A percentile compares a stretch with the other conserved stretches of the same genome.
Conservation (phyloP, 2,888 invertebrate species). For the Melieria picta region DNA sequence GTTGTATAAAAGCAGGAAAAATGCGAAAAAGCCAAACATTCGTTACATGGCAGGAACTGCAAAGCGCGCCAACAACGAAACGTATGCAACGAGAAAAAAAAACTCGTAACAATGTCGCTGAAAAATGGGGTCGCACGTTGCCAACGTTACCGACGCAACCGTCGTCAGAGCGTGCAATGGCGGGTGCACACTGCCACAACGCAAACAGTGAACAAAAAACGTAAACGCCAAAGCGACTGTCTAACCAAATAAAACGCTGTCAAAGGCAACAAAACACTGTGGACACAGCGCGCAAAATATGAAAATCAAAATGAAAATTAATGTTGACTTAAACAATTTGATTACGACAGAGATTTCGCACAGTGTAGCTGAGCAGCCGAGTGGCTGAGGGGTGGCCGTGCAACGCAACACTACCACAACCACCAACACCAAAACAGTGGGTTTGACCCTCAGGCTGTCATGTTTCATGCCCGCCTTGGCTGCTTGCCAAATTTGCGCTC, state of each 20-base stretch:
- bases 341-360: too few relatives aligned
- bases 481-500: constrained; percentile 14
- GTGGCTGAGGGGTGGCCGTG: too few relatives aligned
- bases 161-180: neutral
- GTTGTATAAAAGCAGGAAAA: neutral
- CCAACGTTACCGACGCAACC: too few relatives aligned
- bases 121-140: too few relatives aligned
- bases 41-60: too few relatives aligned
- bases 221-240: constrained; percentile 15
- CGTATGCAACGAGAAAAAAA: too few relatives aligned
- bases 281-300: too few relatives aligned
- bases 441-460: constrained; percentile 35
- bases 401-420: constrained; percentile 3
- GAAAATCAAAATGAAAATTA: too few relatives aligned
- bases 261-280: constrained; percentile 13
- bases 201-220: neutral
- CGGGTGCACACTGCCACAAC: neutral
- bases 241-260: constrained; percentile 24
- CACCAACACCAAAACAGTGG: neutral
- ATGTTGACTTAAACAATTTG: too few relatives aligned
- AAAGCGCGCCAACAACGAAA: too few relatives aligned
- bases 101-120: too few relatives aligned
- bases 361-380: too few relatives aligned
- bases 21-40: constrained; percentile 14
- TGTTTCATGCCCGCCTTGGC: constrained; percentile 24